Evolutionary conservation across 2,113 vertebrate species (phyloP).

Genomic region (Perca fluviatilis): DNA sequence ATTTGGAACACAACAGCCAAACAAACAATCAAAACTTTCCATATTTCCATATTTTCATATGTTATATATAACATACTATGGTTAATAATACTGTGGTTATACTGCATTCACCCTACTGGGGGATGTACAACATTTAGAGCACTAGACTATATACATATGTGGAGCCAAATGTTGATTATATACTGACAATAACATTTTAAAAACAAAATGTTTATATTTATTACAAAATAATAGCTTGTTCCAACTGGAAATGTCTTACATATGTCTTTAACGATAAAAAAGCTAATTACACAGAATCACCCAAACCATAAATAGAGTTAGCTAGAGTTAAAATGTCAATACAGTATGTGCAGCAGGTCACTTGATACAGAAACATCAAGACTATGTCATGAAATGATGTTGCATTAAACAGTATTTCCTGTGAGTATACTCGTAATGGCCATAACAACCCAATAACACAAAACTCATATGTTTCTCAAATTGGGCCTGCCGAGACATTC

Average conservation of each 20-base stretch:
- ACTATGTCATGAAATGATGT: background rate
- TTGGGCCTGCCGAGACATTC: conserved; percentile 24
- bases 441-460: conserved; percentile 50
- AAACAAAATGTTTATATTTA: background rate
- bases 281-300: background rate
- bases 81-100: background rate
- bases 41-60: background rate
- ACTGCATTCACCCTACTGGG: background rate
- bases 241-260: background rate
- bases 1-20: background rate
- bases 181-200: background rate
- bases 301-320: background rate
- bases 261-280: background rate
- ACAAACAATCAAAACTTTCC: background rate
- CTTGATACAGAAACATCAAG: background rate
- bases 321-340: background rate
- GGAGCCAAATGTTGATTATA: background rate
- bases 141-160: background rate
- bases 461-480: conserved; percentile 13
- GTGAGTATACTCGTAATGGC: conserved; percentile 9
- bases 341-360: background rate
- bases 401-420: conserved; percentile 30
- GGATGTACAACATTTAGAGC: background rate
- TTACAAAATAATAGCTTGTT: background rate
- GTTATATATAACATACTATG: too few relatives aligned